Evolutionary conservation across 1,140 invertebrate species (phyloP).

Genomic region (Caerostris extrusa): DNA sequence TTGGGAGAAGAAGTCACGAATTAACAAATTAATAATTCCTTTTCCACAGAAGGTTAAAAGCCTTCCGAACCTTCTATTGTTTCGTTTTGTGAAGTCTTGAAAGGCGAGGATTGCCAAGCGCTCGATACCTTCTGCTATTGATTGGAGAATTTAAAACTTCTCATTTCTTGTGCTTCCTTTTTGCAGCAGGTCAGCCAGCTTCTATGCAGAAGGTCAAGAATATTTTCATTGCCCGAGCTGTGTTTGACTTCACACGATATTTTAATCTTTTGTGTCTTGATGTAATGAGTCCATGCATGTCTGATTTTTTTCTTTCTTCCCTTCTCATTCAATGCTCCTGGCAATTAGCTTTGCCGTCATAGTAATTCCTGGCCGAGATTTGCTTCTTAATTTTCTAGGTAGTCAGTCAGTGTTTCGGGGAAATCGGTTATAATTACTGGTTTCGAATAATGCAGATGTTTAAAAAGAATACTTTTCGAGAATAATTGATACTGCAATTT

Average conservation of each 20-base stretch:
- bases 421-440: neutral
- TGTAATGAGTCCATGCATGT: slow-evolving; percentile 30
- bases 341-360: neutral
- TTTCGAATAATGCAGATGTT: neutral
- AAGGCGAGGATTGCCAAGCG: slow-evolving; percentile 9
- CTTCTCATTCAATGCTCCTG: neutral
- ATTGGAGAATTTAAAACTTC: neutral
- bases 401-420: neutral
- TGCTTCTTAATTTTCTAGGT: neutral
- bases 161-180: neutral
- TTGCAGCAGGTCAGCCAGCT: neutral
- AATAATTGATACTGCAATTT: no score
- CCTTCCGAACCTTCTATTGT: slow-evolving; percentile 56
- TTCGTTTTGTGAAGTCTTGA: neutral
- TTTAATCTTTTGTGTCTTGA: slow-evolving; percentile 38
- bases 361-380: neutral
- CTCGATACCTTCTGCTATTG: neutral
- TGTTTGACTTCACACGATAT: slow-evolving; percentile 59
- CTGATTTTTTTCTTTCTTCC: no score
- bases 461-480: no score
- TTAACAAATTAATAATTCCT: slow-evolving; percentile 74
- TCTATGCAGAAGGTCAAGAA: slow-evolving; percentile 34
- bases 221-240: slow-evolving; percentile 39
- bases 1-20: slow-evolving; percentile 57
- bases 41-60: slow-evolving; percentile 45